phyloP scores from a whole-genome alignment of 2,113 vertebrate species.

The Catagonus wagneri region DNA sequence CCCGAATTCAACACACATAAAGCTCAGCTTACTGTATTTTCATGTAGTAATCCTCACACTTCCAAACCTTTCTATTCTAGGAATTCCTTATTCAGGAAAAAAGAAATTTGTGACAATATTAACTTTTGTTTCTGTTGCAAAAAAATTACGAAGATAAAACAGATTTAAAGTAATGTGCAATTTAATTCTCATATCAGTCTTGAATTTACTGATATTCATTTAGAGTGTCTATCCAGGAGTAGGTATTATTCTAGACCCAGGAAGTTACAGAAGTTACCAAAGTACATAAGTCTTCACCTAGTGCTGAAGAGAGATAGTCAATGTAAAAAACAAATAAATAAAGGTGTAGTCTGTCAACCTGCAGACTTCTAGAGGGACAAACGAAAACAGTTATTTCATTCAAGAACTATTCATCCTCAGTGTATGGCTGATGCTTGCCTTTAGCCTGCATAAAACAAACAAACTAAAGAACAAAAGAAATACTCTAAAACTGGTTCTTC shows the following conservation, averaged over 20 bases:
- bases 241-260: neutral
- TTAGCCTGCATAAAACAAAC: neutral
- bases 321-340: neutral
- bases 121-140: neutral
- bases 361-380: neutral
- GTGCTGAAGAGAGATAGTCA: neutral
- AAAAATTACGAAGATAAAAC: neutral
- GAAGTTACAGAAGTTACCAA: neutral
- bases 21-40: neutral
- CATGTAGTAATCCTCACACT: neutral
- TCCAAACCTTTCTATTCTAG: neutral
- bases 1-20: neutral
- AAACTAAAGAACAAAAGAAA: neutral
- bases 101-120: neutral
- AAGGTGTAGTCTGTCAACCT: neutral
- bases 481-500: neutral
- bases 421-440: neutral
- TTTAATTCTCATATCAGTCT: neutral
- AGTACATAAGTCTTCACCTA: neutral
- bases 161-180: neutral
- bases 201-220: neutral
- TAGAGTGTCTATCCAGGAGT: neutral
- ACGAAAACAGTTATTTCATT: neutral
- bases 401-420: neutral
- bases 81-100: neutral